phyloP scores from a whole-genome alignment of 2,888 invertebrate species.

The Neoaliturus tenellus region DNA sequence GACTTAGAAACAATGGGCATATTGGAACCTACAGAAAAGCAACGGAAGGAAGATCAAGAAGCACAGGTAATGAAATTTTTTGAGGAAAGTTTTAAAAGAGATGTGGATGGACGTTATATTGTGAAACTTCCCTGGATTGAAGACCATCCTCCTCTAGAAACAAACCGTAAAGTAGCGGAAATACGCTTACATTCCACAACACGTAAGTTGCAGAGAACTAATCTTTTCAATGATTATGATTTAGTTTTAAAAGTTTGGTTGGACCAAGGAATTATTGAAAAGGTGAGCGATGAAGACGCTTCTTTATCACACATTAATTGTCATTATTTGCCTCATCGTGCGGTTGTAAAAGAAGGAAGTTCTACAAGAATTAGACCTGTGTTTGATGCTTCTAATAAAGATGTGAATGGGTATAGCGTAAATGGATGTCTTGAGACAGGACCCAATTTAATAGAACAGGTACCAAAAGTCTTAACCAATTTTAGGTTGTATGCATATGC shows the following conservation, averaged over 20 bases:
- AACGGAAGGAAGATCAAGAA: background rate
- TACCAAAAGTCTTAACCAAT: conserved; percentile 61
- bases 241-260: background rate
- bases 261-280: background rate
- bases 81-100: background rate
- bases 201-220: background rate
- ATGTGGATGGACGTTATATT: background rate
- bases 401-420: conserved; percentile 27
- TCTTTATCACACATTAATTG: background rate
- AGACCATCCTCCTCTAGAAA: background rate
- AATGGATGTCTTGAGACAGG: conserved; percentile 64
- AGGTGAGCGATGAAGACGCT: background rate
- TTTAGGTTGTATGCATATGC: conserved; percentile 63
- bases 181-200: background rate
- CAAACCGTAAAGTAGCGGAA: background rate
- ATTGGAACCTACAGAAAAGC: background rate
- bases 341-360: background rate
- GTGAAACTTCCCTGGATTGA: background rate
- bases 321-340: background rate
- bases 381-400: background rate
- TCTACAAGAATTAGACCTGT: background rate
- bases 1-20: background rate
- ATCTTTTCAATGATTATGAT: background rate
- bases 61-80: background rate
- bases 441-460: conserved; percentile 65